phyloP scores from a whole-genome alignment of 2,797 vertebrate genomes.

The Tiaroga cobitis region DNA sequence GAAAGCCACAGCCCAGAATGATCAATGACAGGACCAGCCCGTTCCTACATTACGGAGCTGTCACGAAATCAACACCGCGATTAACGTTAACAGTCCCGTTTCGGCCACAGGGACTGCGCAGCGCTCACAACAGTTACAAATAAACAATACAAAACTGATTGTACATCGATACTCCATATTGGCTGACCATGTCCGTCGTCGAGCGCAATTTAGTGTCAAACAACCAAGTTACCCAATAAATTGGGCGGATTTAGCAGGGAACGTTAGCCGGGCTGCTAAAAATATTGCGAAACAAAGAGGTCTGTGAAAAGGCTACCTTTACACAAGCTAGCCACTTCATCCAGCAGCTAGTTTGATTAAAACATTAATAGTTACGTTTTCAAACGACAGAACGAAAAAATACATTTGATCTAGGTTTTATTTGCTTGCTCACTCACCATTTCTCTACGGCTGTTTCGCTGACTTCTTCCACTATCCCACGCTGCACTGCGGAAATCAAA shows the following conservation, averaged over 20 bases:
- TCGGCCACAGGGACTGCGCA: background rate
- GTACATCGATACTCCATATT: background rate
- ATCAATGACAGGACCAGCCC: slow-evolving; percentile 8
- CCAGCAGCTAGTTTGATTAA: background rate
- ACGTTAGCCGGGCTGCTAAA: slow-evolving; percentile 57
- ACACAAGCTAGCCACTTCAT: background rate
- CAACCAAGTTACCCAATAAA: background rate
- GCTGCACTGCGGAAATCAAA: slow-evolving; percentile 70
- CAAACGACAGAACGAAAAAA: background rate
- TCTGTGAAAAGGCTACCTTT: slow-evolving; percentile 17
- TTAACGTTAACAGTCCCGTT: background rate
- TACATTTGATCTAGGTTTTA: background rate
- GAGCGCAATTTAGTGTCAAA: background rate
- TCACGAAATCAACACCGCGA: slow-evolving; percentile 32
- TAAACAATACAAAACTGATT: background rate
- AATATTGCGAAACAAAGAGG: slow-evolving; percentile 64
- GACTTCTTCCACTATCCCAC: slow-evolving; percentile 72
- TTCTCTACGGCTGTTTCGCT: slow-evolving; percentile 70
- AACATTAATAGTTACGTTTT: background rate
- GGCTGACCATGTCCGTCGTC: background rate
- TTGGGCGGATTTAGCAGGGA: slow-evolving; percentile 18
- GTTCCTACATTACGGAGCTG: slow-evolving; percentile 4
- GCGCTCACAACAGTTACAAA: background rate
- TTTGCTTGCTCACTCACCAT: slow-evolving; percentile 77
- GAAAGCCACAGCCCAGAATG: background rate